Percentiles rank a stretch among this genome's conserved stretches.
phyloP scores from a whole-genome alignment of 53 echinoderm and acorn worm genomes.

The Crossaster papposus region DNA sequence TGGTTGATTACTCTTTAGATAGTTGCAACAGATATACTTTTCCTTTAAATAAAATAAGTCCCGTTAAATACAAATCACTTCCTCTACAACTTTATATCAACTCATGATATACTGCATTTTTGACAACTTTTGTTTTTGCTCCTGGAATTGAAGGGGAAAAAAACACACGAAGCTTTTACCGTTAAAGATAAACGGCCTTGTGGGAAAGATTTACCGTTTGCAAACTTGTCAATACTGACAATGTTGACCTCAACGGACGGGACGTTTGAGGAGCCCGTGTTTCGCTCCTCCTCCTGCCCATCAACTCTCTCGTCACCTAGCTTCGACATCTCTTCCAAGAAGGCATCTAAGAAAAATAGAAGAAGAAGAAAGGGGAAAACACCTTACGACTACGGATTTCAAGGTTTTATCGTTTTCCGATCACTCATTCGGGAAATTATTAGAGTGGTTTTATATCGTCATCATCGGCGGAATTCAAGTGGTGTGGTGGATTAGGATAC shows the following conservation, averaged over 20 bases:
- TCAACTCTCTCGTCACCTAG: background rate
- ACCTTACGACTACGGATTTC: background rate
- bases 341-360: background rate
- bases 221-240: conserved; percentile 47
- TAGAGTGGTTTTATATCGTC: background rate
- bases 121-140: no score
- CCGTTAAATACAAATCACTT: no score
- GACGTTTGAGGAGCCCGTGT: background rate
- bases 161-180: background rate
- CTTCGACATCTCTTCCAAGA: conserved; percentile 25
- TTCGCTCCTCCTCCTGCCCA: background rate
- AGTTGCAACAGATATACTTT: no score
- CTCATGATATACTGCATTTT: no score
- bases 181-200: background rate
- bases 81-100: no score
- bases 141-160: background rate
- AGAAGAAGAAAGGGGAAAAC: background rate
- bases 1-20: no score
- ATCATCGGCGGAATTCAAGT: background rate
- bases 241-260: conserved; percentile 16
- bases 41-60: no score
- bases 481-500: background rate
- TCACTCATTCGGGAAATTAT: background rate
- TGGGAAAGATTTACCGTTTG: conserved; percentile 2
- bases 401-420: background rate